Base-by-base conservation (phyloP, 2,888 invertebrate genomes). In the Unio delphinus region DNA sequence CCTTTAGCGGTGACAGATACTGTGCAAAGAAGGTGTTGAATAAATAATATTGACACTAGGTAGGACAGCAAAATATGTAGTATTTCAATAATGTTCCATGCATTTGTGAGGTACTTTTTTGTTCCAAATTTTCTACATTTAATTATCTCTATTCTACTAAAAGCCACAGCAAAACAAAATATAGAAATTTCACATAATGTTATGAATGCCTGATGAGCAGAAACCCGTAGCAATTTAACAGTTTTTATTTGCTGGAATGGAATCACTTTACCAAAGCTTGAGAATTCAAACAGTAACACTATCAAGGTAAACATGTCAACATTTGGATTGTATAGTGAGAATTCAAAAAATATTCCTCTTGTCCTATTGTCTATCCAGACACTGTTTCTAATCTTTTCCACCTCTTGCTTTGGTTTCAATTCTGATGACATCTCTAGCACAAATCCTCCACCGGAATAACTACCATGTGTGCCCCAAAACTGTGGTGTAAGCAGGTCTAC, bases 381-480 rank as follows among this genome's bases (percentile, higher is more conserved):
- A 3, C 61, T 17, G 6, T 58, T 58, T 57, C 65, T 30, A 15
- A 79, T n/a, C 6, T 67, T 28, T 1, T 64, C n/a, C 18, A 80
- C 15, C 18, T 28, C 45, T 45, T 45, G 45, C 15, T 3, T 45
- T 45, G 11, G 45, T 45, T 45, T 54, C 17, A 26, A 17, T 23
- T 63, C 62, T 28, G 64, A 20, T 4, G 63, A 58, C 15, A 81
- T 28, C 26, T 78, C 76, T 6, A 69, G 55, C 2, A 68, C 68
- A 45, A 76, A 82, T 2, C 82, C 82, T 8, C 80, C 80, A 5
- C 81, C 81, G 11, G 77, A 69, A 64, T 81, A 82, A 3, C 75
- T 71, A 23, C 70, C 74, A 11, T 67, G 61, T 26, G 54, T 61
- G 1, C 78, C 82, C 68, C 68, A 62, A 62, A 72, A 71, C 18